Conservation (phyloP, 1,140 invertebrate species). For the Pentalonia nigronervosa region DNA sequence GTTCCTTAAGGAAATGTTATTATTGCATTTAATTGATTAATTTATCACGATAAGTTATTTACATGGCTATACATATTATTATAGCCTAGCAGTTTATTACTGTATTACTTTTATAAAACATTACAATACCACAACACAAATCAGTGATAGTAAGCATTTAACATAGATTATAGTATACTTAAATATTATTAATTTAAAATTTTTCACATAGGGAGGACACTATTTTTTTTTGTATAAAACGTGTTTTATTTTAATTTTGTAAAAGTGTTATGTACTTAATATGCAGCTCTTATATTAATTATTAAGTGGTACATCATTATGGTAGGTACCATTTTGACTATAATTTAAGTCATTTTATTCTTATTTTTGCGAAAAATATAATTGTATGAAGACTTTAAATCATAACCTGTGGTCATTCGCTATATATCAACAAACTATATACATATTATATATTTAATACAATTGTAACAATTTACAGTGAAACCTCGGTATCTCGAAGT, state of each 20-base stretch:
- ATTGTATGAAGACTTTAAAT: background rate
- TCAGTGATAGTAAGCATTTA: background rate
- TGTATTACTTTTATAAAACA: background rate
- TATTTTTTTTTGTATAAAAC: background rate
- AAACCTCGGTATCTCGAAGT: too few relatives aligned
- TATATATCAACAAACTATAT: background rate
- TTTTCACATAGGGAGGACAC: background rate
- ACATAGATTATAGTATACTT: background rate
- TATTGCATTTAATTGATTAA: background rate
- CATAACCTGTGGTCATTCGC: accelerated
- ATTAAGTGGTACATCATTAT: background rate
- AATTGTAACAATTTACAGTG: too few relatives aligned
- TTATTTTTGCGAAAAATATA: background rate
- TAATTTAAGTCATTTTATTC: background rate
- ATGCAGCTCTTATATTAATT: background rate
- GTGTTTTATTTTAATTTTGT: background rate
- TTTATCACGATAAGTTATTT: background rate
- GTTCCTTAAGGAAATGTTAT: slow-evolving; percentile 15
- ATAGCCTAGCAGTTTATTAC: background rate
- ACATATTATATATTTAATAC: too few relatives aligned
- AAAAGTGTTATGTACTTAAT: background rate
- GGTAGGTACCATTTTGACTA: background rate
- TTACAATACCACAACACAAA: background rate
- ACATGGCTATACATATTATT: background rate
- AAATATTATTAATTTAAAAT: background rate